Percentiles rank a stretch among this genome's conserved stretches.
Evolutionary conservation across 2,888 invertebrate genomes (phyloP).

Genomic region (Rotaria sp.): DNA sequence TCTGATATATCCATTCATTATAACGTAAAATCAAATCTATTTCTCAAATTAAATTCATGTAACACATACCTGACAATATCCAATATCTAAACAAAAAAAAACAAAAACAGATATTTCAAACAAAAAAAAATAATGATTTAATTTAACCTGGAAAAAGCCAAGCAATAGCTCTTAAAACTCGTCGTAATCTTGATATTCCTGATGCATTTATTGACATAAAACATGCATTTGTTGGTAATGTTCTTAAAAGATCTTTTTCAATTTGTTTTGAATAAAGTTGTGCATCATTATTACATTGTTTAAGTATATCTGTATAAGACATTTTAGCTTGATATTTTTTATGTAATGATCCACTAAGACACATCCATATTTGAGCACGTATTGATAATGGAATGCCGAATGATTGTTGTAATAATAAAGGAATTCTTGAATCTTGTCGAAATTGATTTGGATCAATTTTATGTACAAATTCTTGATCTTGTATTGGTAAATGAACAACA

Average conservation of each 20-base stretch:
- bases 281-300: constrained; percentile 37
- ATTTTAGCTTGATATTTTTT: constrained; percentile 35
- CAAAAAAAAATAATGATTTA: too few relatives aligned
- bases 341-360: constrained; percentile 23
- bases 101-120: too few relatives aligned
- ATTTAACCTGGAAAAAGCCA: constrained; percentile 75
- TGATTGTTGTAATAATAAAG: not conserved
- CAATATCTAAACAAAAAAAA: constrained; percentile 45
- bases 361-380: constrained; percentile 36
- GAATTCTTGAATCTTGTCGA: not conserved
- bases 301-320: constrained; percentile 36
- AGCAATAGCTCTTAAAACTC: constrained; percentile 80
- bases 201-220: constrained; percentile 84
- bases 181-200: constrained; percentile 75
- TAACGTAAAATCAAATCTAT: too few relatives aligned
- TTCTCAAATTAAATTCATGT: too few relatives aligned
- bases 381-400: constrained; percentile 33
- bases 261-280: constrained; percentile 38
- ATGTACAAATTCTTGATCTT: not conserved
- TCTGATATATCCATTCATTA: too few relatives aligned
- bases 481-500: not conserved
- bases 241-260: constrained; percentile 73
- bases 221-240: constrained; percentile 94
- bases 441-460: constrained; percentile 1
- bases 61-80: constrained; percentile 57